Evolutionary conservation across 2,888 invertebrate species (phyloP).

Genomic region (Sinotaia quadrata): DNA sequence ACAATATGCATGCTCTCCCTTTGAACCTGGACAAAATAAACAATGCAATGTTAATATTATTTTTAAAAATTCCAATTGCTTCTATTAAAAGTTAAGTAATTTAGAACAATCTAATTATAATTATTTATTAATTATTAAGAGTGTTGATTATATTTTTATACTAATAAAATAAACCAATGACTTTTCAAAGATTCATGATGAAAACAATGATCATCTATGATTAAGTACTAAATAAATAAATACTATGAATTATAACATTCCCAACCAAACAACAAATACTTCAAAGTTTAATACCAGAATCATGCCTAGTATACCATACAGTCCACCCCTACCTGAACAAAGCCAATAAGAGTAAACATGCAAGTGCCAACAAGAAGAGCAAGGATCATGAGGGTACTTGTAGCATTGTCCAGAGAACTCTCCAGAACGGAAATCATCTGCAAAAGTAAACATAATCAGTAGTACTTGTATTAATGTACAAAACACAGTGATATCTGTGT

Average conservation of each 20-base stretch:
- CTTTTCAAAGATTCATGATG: no score
- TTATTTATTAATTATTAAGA: no score
- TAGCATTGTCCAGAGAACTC: slow-evolving; percentile 83
- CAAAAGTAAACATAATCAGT: slow-evolving; percentile 29
- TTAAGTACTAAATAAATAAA: not conserved
- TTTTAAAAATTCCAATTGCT: no score
- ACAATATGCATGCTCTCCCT: slow-evolving; percentile 94
- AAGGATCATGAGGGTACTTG: slow-evolving; percentile 88
- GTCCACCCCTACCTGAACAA: slow-evolving; percentile 80
- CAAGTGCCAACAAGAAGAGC: slow-evolving; percentile 86
- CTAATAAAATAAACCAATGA: no score
- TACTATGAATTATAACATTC: not conserved
- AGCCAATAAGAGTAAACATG: slow-evolving; percentile 86
- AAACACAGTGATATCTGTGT: not conserved
- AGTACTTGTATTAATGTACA: not conserved
- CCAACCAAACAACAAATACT: not conserved
- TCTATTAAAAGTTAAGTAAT: no score
- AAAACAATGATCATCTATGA: not conserved
- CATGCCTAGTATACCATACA: not conserved
- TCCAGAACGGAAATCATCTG: slow-evolving; percentile 68
- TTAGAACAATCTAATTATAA: no score
- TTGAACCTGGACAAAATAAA: no score
- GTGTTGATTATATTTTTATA: no score
- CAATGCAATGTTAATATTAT: no score
- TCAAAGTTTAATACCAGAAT: not conserved